Conservation (phyloP, 2,888 invertebrate species). For the Eupithecia pulchellata region DNA sequence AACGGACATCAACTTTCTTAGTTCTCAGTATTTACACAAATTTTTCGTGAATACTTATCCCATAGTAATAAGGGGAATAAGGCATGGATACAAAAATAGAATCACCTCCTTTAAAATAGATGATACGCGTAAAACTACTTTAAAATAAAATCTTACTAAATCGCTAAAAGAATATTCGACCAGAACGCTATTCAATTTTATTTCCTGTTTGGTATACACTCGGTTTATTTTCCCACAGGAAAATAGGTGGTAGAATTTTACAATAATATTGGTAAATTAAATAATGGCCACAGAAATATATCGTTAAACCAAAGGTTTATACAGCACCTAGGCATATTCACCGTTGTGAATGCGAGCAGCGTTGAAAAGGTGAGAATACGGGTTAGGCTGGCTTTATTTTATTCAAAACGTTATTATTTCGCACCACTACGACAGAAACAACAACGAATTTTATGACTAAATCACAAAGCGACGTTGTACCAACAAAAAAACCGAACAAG, state of each 20-base stretch:
- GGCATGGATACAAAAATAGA: too few relatives aligned
- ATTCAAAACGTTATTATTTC: slow-evolving; percentile 49
- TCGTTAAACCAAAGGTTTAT: slow-evolving; percentile 28
- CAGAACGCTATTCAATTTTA: neutral
- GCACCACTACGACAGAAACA: slow-evolving; percentile 40
- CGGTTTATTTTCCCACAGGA: slow-evolving; percentile 6
- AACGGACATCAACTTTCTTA: too few relatives aligned
- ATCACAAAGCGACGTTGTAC: slow-evolving; percentile 11
- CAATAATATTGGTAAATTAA: slow-evolving; percentile 26
- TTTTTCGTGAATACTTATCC: too few relatives aligned
- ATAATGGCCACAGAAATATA: slow-evolving; percentile 6
- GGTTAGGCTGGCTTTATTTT: slow-evolving; percentile 52
- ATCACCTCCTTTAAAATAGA: too few relatives aligned
- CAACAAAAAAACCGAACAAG: slow-evolving; percentile 12
- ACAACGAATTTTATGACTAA: slow-evolving; percentile 24
- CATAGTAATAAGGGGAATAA: too few relatives aligned
- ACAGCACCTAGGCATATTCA: slow-evolving; percentile 44
- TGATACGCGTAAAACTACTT: neutral
- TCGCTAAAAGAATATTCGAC: neutral
- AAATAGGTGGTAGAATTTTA: slow-evolving; percentile 27
- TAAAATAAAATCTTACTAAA: neutral
- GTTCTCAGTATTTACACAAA: too few relatives aligned
- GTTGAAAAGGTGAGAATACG: slow-evolving; percentile 5
- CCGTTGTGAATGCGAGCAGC: slow-evolving; percentile 35
- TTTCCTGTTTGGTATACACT: neutral